Evolutionary conservation across 2,113 vertebrate species (phyloP), one percentile per base, ranked within the genome.

Genomic region (Etheostoma cragini): DNA sequence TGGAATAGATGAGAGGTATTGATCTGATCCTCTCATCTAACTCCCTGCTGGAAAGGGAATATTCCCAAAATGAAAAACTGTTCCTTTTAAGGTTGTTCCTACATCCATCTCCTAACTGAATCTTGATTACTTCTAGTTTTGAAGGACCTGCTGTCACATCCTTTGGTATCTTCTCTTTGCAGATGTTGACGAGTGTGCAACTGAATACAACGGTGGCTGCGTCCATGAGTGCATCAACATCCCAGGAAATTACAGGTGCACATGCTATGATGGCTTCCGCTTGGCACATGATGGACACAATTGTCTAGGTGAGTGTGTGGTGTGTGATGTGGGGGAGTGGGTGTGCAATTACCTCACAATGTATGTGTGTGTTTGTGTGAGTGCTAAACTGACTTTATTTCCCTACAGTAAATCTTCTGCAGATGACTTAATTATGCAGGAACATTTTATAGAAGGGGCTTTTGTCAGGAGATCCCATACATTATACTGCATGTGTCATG

Each of bases 191-290:
- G 98, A 99, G 87, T 99, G 98, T 0, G 97, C 96, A 11, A 96
- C 96, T 7, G 97, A 99, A 0, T 97, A 98, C 92, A 99, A 97
- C 0, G 98, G 98, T 0, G 98, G 98, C 75, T 99, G 98, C 2
- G 98, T 99, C 76, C 98, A 99, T 0, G 98, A 99, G 84, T 99
- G 98, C 53, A 97, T 98, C 90, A 99, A 99, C 94, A 99, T 99
- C 88, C 97, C 98, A 0, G 98, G 98, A 61, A 99, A 99, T 91
- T 99, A 99, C 93, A 96, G 98, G 76, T 99, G 98, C 79, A 99
- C 97, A 71, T 99, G 98, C 92, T 99, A 98, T 3, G 98, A 99
- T 0, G 98, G 98, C 75, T 99, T 99, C 94, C 97, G 96, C 80
- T 94, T 99, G 93, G 97, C 97, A 0, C 97, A 99, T 3, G 98